Conservation (phyloP, 1,140 invertebrate species). For the Hestina assimilis region DNA sequence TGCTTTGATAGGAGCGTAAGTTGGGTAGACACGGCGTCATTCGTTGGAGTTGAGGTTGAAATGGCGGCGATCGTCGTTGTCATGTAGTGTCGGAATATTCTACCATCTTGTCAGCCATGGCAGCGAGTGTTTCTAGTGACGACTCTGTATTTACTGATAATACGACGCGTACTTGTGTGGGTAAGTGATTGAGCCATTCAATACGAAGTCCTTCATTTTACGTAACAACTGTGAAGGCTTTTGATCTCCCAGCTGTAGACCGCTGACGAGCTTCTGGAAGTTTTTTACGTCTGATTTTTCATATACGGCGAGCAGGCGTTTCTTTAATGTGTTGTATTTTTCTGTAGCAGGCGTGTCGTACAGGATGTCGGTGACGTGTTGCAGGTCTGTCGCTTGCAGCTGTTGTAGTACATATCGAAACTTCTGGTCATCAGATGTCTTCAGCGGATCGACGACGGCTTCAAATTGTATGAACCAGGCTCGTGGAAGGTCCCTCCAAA, state of each 20-base stretch:
- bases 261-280: constrained; percentile 7
- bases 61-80: constrained; percentile 7
- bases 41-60: constrained; percentile 4
- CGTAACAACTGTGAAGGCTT: constrained; percentile 9
- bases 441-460: no score
- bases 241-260: not conserved
- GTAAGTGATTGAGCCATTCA: constrained; percentile 17
- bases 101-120: constrained; percentile 20
- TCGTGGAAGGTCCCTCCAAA: no score
- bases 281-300: constrained; percentile 29
- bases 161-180: constrained; percentile 5
- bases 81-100: constrained; percentile 12
- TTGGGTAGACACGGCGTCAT: constrained; percentile 4
- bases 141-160: constrained; percentile 19
- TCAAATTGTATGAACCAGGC: no score
- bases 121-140: constrained; percentile 9
- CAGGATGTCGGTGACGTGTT: constrained; percentile 19
- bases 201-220: constrained; percentile 13
- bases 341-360: no score
- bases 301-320: constrained; percentile 23
- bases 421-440: no score
- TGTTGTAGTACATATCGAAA: constrained; percentile 21
- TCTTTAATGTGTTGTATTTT: no score
- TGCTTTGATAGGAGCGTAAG: constrained; percentile 5
- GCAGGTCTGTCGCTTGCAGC: constrained; percentile 16